Conservation (phyloP, 2,113 vertebrate species). For the Ibidorhyncha struthersii region DNA sequence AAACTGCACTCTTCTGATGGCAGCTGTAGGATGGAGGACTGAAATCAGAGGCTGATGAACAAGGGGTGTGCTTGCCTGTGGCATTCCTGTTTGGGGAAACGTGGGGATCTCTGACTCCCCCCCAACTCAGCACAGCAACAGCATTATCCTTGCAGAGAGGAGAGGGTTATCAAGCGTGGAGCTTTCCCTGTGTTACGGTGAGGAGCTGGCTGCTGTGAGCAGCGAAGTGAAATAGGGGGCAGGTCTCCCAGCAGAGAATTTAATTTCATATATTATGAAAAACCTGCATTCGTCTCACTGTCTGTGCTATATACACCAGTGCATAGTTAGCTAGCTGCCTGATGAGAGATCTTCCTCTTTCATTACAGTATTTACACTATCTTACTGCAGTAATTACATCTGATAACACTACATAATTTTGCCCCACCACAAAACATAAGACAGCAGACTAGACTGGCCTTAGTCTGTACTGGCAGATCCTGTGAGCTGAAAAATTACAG, state of each 20-base stretch:
- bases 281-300: neutral
- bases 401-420: neutral
- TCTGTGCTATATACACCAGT: neutral
- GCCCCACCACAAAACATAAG: neutral
- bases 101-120: rapidly evolving
- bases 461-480: neutral
- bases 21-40: neutral
- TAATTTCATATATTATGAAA: neutral
- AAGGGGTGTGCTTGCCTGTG: rapidly evolving
- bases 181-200: neutral
- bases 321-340: neutral
- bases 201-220: neutral
- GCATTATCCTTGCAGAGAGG: neutral
- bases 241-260: neutral
- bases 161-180: rapidly evolving
- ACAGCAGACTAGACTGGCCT: neutral
- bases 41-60: neutral
- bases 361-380: neutral
- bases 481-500: neutral
- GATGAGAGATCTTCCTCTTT: neutral
- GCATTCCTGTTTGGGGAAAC: neutral
- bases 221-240: neutral
- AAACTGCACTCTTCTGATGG: neutral
- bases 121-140: neutral
- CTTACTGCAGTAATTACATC: neutral